Evolutionary conservation across 2,797 vertebrate genomes (phyloP), one percentile per base, ranked within the genome.

Genomic region (Synanceia verrucosa): DNA sequence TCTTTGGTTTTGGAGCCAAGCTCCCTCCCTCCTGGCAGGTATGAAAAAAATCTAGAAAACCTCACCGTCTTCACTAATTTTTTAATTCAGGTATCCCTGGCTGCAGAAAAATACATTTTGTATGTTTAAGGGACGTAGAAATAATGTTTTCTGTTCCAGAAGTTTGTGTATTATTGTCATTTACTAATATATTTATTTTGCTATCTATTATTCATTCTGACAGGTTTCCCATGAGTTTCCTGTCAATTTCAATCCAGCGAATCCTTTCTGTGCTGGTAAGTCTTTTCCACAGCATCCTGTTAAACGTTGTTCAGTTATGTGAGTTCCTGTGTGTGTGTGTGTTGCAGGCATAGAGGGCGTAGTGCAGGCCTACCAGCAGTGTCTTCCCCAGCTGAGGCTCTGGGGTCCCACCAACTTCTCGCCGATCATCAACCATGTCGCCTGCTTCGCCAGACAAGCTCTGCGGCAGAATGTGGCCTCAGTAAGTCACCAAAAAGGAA

Each of bases 221-320:
- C 89, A 99, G 97, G 97, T 99, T 65, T 99, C 97, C 9, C 97
- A 99, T 39, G 95, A 97, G 76, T 99, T 99, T 86, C 96, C 98
- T 16, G 73, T 99, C 78, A 99, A 97, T 84, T 99, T 99, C 87
- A 96, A 96, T 70, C 89, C 95, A 21, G 57, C 95, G 63, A 95
- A 95, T 82, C 98, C 98, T 9, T 98, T 95, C 83, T 99, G 97
- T 68, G 84, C 79, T 11, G 97, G 98, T 98, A 92, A 90, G 94
- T 91, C 28, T 4, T 23, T 12, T 11, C 48, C 31, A 19, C 3
- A 26, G 19, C 21, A 48, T n/a, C 7, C 41, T 67, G 23, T 51
- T 34, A 8, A 46, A 52, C 14, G 19, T 1, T 53, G 34, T 44
- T 24, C 0, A 24, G 7, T 41, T 50, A 18, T 21, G 41, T 52